A percentile compares a stretch with the other conserved stretches of the same genome.
These are phyloP conservation scores for Acyrthosiphon pisum DNA, from an alignment of 1,140 invertebrate species.

Conservation along the genomic window DNA sequence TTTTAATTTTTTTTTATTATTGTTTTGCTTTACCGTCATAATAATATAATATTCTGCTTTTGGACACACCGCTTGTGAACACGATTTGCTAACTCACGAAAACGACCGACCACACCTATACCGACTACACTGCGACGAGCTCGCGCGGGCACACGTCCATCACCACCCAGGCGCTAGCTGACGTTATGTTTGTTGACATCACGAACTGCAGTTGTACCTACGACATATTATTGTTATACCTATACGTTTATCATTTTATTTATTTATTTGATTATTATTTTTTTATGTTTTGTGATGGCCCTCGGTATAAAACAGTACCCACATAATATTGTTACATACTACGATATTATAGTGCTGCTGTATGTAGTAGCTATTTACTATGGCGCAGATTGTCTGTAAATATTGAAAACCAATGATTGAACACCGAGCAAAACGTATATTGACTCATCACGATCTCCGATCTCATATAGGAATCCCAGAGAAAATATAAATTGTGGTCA, in stretches of 20 bases:
- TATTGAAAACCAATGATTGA: not conserved
- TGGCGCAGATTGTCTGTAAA: not conserved
- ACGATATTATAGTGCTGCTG: not conserved
- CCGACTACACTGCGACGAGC: not conserved
- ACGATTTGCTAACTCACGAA: constrained; percentile 17
- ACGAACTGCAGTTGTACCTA: not conserved
- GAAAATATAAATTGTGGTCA: not conserved
- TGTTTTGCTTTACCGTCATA: constrained; percentile 51
- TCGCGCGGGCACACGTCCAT: not conserved
- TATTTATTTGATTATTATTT: not conserved
- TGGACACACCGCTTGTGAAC: constrained; percentile 42
- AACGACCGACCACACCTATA: not conserved
- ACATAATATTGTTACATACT: not conserved
- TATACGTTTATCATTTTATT: not conserved
- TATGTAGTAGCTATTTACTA: not conserved
- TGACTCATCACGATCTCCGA: not conserved
- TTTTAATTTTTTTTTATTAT: constrained; percentile 22
- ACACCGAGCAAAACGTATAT: not conserved
- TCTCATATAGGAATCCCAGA: not conserved
- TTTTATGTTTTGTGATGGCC: constrained; percentile 42
- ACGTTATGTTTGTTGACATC: constrained; percentile 21
- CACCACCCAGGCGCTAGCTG: not conserved
- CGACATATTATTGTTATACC: not conserved
- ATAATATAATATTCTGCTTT: constrained; percentile 37
- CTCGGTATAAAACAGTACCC: constrained; percentile 3